Conservation (phyloP, 2,797 vertebrate species). For the Pagetopsis macropterus region DNA sequence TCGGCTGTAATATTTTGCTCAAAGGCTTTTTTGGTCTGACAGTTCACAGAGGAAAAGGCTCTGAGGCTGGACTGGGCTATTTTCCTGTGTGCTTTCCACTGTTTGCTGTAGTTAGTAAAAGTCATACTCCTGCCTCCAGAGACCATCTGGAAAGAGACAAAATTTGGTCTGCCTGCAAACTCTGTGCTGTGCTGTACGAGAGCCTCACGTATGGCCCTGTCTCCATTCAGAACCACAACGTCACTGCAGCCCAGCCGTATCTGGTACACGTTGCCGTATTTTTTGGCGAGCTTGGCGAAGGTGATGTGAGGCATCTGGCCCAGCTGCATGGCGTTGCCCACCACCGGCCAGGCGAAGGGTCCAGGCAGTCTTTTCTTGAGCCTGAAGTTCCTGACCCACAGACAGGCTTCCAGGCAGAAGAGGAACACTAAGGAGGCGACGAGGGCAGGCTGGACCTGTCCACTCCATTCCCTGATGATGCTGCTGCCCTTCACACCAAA, state of each 20-base stretch:
- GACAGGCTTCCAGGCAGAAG: constrained; percentile 81
- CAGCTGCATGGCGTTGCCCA: constrained; percentile 90
- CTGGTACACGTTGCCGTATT: constrained; percentile 88
- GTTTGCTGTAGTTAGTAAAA: constrained; percentile 83
- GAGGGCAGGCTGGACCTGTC: constrained; percentile 84
- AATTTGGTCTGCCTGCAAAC: constrained; percentile 90
- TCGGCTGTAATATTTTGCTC: constrained; percentile 86
- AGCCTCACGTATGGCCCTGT: constrained; percentile 83
- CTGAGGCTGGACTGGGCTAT: constrained; percentile 86
- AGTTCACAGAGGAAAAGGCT: constrained; percentile 84
- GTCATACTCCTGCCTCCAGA: constrained; percentile 87
- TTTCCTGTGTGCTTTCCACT: constrained; percentile 86
- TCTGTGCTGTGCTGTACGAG: constrained; percentile 82
- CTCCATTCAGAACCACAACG: constrained; percentile 87
- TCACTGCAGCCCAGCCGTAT: constrained; percentile 84
- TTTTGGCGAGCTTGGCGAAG: constrained; percentile 81
- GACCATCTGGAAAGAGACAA: constrained; percentile 86
- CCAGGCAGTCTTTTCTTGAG: constrained; percentile 83
- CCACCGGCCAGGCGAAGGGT: constrained; percentile 88
- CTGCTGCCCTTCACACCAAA: constrained; percentile 78
- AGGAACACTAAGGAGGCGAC: constrained; percentile 83
- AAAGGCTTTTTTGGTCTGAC: constrained; percentile 78
- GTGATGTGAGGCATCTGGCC: constrained; percentile 88
- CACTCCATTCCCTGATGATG: constrained; percentile 80
- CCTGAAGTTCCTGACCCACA: constrained; percentile 76